phyloP scores from a whole-genome alignment of 2,113 vertebrate genomes.

The Strigops habroptila region DNA sequence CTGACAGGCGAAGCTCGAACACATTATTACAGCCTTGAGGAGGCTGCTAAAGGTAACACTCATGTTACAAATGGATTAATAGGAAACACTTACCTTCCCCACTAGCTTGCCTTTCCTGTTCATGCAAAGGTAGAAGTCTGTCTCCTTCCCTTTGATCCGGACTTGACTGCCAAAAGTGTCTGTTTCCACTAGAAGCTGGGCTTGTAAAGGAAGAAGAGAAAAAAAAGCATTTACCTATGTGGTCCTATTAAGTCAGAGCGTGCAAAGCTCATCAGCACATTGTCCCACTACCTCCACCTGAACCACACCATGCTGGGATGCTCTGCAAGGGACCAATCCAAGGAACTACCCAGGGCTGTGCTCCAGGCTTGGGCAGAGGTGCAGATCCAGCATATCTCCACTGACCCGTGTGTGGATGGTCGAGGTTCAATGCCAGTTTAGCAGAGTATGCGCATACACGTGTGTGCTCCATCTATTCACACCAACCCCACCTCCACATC shows the following conservation, averaged over 20 bases:
- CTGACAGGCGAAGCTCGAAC: neutral
- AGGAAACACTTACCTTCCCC: conserved; percentile 83
- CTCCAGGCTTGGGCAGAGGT: neutral
- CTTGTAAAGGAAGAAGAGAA: conserved; percentile 78
- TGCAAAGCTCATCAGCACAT: neutral
- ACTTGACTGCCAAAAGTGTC: conserved; percentile 90
- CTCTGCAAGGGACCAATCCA: neutral
- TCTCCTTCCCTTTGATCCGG: conserved; percentile 89
- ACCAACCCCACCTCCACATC: neutral
- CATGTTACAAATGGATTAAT: conserved; percentile 14
- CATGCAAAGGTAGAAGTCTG: conserved; percentile 90
- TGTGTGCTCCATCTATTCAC: neutral
- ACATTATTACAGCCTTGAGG: neutral
- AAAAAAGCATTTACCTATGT: conserved; percentile 48
- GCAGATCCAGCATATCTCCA: neutral
- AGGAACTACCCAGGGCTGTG: neutral
- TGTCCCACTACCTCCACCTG: neutral
- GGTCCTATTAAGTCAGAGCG: neutral
- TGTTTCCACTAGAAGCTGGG: conserved; percentile 91
- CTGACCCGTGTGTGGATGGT: accelerated
- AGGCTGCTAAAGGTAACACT: conserved; percentile 35
- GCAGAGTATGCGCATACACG: accelerated
- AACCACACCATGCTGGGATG: accelerated
- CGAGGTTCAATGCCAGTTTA: neutral
- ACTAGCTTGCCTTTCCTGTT: conserved; percentile 88